Base-by-base conservation (phyloP, 2,888 invertebrate species). In the Ariolimax columbianus region DNA sequence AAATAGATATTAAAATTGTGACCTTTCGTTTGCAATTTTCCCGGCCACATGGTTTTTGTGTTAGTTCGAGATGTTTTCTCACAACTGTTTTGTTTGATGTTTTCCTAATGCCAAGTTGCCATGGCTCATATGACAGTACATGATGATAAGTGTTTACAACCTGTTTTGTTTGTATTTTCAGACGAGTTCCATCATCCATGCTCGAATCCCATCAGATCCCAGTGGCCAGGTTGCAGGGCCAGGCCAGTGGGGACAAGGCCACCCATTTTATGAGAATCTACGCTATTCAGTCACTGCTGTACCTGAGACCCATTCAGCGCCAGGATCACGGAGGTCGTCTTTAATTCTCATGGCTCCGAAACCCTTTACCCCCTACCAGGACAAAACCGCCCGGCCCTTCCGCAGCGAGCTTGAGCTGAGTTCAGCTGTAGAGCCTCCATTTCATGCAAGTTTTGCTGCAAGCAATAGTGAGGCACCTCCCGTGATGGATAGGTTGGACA, bases 201-300 rank as follows among this genome's bases (percentile, higher is more conserved):
- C 86, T 47, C 86, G 88, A 30, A 87, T 87, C 30, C 86, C 87
- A n/a, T 86, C 85, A 17, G 84, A 85, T 68, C 55, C 79, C 19
- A 85, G 80, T 66, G 82, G 51, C 26, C 80, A 59, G 30, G 33
- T 66, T 38, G 55, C 51, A 40, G 63, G 40, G 6, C 77, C 14
- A 0, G 47, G 40, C 23, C 51, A 47, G 36, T 68, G 68, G 43
- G 43, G 40, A 4, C 26, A 82, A 26, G 79, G 88, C n/a, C 84
- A 87, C 47, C 91, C 89, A 30, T 89, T 91, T 51, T 91, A 91
- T 84, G 91, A 91, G 86, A 91, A 92, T 87, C 87, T 91, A 38
- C 91, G 90, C 80, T 88, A 86, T 77, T 88, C 66, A 86, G 89
- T 89, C n/a, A 30, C 77, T 23, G 84, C 87, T 17, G 82, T 83